phyloP scores from a whole-genome alignment of 2,888 invertebrate genomes.

The Calliscelio sp. region DNA sequence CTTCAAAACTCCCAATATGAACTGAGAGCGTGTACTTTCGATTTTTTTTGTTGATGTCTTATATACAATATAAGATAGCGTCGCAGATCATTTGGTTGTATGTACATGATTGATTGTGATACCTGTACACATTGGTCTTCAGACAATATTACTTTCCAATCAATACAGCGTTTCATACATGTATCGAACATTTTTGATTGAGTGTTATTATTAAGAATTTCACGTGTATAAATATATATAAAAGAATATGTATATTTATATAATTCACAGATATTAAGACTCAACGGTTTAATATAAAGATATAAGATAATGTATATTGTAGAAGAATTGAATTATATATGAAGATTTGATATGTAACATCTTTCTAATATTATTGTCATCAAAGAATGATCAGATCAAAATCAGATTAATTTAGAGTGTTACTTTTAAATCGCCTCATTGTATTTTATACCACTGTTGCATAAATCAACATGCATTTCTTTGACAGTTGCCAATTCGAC shows the following conservation, averaged over 20 bases:
- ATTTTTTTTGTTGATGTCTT: no score
- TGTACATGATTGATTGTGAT: no score
- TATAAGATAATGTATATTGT: slow-evolving; percentile 28
- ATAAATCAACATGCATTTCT: slow-evolving; percentile 7
- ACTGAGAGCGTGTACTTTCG: no score
- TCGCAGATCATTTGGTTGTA: neutral
- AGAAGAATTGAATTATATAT: neutral
- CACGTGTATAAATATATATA: slow-evolving; percentile 33
- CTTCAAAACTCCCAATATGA: no score
- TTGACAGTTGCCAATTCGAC: slow-evolving; percentile 31
- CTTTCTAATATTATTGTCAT: slow-evolving; percentile 6
- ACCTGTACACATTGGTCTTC: neutral
- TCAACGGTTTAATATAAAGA: slow-evolving; percentile 28
- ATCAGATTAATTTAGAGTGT: slow-evolving; percentile 11
- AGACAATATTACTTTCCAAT: neutral
- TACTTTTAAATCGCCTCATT: slow-evolving; percentile 6
- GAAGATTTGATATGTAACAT: slow-evolving; percentile 16
- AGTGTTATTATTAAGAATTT: slow-evolving; percentile 25
- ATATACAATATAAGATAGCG: no score
- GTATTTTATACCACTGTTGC: slow-evolving; percentile 6
- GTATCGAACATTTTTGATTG: slow-evolving; percentile 9
- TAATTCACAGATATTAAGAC: slow-evolving; percentile 17
- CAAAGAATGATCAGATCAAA: slow-evolving; percentile 1
- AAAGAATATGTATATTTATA: slow-evolving; percentile 13
- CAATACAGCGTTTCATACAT: neutral